Evolutionary conservation across 2,113 vertebrate species (phyloP).

Genomic region (Megaptera novaeangliae): DNA sequence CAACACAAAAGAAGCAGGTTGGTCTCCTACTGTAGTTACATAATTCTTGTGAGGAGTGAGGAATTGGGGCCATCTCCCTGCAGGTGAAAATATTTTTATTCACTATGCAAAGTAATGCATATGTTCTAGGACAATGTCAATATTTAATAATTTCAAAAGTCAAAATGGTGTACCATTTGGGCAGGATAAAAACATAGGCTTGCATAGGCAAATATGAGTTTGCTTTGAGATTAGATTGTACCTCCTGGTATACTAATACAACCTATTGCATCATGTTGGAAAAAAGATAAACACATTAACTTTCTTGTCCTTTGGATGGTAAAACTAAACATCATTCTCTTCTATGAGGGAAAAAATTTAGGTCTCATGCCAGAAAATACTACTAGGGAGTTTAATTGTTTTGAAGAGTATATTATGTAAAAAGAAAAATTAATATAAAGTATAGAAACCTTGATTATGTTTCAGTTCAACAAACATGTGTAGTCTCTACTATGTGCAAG

Average conservation of each 20-base stretch:
- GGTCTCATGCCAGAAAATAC: not conserved
- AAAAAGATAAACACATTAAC: not conserved
- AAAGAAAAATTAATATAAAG: conserved; percentile 1
- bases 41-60: not conserved
- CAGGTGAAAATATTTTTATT: conserved; percentile 36
- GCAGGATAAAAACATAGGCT: not conserved
- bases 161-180: conserved; percentile 8
- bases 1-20: conserved; percentile 15
- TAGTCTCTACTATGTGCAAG: not conserved
- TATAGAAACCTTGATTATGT: not conserved
- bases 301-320: not conserved
- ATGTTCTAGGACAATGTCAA: conserved; percentile 1
- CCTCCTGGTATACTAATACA: not conserved
- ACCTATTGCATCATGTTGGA: not conserved
- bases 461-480: not conserved
- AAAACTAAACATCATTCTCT: conserved; percentile 30
- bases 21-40: conserved; percentile 26
- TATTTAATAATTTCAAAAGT: conserved; percentile 29
- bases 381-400: not conserved
- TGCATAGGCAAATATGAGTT: conserved; percentile 11
- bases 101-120: conserved; percentile 4
- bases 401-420: not conserved
- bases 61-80: conserved; percentile 47
- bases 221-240: conserved; percentile 16
- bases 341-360: not conserved